phyloP scores from a whole-genome alignment of 2,888 invertebrate species.

The Lottia scabra region DNA sequence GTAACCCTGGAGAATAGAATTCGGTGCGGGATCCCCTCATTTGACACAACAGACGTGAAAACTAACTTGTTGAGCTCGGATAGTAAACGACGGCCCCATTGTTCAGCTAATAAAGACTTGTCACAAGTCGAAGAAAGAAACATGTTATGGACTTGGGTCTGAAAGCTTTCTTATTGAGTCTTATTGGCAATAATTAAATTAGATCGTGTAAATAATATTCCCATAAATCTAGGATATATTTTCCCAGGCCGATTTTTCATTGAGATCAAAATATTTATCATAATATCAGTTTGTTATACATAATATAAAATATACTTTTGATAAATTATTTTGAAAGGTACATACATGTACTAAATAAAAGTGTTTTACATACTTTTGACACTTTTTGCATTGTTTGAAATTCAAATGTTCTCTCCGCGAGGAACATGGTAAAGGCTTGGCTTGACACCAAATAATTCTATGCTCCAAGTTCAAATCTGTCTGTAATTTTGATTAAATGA shows the following conservation, averaged over 20 bases:
- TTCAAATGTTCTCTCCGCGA: no score
- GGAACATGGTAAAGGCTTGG: no score
- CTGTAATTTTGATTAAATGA: no score
- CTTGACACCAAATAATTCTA: no score
- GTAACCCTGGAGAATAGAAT: background rate
- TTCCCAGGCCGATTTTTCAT: background rate
- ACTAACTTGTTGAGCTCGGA: slow-evolving; percentile 2
- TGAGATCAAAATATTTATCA: no score
- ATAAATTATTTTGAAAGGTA: no score
- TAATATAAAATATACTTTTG: no score
- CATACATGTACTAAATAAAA: no score
- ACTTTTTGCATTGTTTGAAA: no score
- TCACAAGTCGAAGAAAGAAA: background rate
- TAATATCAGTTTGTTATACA: no score
- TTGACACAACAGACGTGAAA: slow-evolving; percentile 7
- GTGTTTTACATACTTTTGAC: no score
- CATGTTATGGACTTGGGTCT: background rate
- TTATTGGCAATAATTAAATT: background rate
- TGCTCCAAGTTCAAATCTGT: no score
- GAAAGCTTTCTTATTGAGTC: background rate
- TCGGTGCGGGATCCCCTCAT: background rate
- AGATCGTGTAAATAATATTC: slow-evolving; percentile 1
- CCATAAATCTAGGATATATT: background rate
- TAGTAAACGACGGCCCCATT: background rate
- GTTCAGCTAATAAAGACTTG: background rate